A percentile compares a stretch with the other conserved stretches of the same genome.
Evolutionary conservation across 2,888 invertebrate genomes (phyloP).

Genomic region (Lapara coniferarum): DNA sequence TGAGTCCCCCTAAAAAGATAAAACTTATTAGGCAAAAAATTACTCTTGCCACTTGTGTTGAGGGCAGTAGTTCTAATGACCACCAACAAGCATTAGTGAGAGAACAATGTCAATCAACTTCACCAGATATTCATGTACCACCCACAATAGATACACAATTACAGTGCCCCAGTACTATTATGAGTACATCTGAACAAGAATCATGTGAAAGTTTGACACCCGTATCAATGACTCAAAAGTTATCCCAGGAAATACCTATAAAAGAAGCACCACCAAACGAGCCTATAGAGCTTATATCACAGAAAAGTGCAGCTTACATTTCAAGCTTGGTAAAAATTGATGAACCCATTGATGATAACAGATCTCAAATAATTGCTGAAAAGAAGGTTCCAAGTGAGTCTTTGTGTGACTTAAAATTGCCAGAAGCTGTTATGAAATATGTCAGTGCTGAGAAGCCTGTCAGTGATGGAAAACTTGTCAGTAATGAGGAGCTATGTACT

Average conservation of each 20-base stretch:
- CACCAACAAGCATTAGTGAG: constrained; percentile 44
- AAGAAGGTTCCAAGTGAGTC: not conserved
- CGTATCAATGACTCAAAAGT: not conserved
- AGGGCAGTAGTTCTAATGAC: constrained; percentile 47
- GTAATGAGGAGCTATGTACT: not conserved
- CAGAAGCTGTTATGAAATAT: not conserved
- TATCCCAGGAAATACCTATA: not conserved
- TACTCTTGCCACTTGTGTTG: constrained; percentile 53
- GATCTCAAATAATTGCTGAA: not conserved
- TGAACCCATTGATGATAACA: not conserved
- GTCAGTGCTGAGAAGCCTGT: not conserved
- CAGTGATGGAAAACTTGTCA: not conserved
- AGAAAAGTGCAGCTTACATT: not conserved
- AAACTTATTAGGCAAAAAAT: constrained; percentile 76
- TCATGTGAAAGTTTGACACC: not conserved
- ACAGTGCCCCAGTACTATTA: constrained; percentile 45
- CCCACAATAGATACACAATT: constrained; percentile 41
- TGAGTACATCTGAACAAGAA: constrained; percentile 40
- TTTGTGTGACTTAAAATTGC: not conserved
- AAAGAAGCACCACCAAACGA: not conserved
- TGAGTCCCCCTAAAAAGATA: constrained; percentile 75
- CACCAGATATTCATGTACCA: constrained; percentile 50
- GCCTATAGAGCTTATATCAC: not conserved
- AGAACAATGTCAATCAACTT: constrained; percentile 72
- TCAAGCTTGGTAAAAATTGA: not conserved